Base-by-base conservation (phyloP, 2,113 vertebrate species). In the Ctenodactylus gundi region DNA sequence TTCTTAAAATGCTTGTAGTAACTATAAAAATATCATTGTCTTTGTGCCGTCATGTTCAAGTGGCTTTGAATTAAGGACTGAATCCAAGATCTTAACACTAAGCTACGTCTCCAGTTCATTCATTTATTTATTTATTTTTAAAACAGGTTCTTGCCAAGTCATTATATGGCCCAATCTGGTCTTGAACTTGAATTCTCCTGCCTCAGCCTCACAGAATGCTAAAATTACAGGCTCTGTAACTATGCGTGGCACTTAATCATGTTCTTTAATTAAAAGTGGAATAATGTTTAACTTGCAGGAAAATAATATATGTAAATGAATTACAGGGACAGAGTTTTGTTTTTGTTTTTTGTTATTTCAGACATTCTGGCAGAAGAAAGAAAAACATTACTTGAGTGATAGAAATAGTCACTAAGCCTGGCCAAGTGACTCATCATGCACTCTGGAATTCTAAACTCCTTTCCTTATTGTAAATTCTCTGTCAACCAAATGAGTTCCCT, bases 1-100 rank as follows among this genome's bases (percentile, higher is more conserved):
- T 93, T 77, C 87, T 94, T 91, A 83, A 97, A 83, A 93, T 64
- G 64, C 46, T n/a, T 41, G 31, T 34, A 44, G 49, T 58, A 60
- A 27, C 17, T 27, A 18, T 18, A 60, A 60, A 44, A 57, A 11
- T 34, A 82, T 46, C 41, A 62, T 29, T 41, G 18, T 46, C 25
- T 17, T 31, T 82, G 18, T 83, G 58, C 34, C 57, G 62, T 83
- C 34, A 9, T 51, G 15, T 75, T 51, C 10, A 75, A 51, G 29
- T 51, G n/a, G n/a, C n/a, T n/a, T n/a, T n/a, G n/a, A n/a, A n/a
- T n/a, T n/a, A n/a, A n/a, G n/a, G n/a, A n/a, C n/a, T n/a, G n/a
- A n/a, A n/a, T n/a, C n/a, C n/a, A n/a, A n/a, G n/a, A n/a, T n/a
- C n/a, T n/a, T n/a, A n/a, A n/a, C n/a, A n/a, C n/a, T n/a, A n/a